Evolutionary conservation across 1,140 invertebrate genomes (phyloP), one percentile per base, ranked within the genome.

Genomic region (Dermatophagoides farinae): DNA sequence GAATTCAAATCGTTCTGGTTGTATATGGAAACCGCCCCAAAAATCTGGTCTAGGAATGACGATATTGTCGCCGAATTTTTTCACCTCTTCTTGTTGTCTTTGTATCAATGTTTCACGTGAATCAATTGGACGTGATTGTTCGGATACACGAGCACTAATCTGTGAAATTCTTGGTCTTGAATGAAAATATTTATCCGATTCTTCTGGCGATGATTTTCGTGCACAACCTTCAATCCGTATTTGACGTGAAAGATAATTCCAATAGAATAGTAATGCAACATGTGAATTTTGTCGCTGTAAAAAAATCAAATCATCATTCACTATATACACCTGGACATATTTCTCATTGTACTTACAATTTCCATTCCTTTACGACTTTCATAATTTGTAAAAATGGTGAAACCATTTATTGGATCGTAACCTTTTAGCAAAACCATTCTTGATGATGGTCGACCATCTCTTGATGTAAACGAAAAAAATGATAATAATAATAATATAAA

Each of bases 1-100:
- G 72, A 97, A 97, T 75, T 97, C 92, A 51, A 95, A 78, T 10
- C 74, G 69, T 60, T 77, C 74, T 39, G 92, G 92, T 54, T 79
- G 76, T 31, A 97, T 77, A n/a, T 82, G 74, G 68, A 83, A 96
- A 23, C 91, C 91, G 63, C 90, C 88, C 89, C 85, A 89, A 68
- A 75, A 77, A 46, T 76, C 70, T 31, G 86, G 86, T 71, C 82
- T 82, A 11, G 79, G 78, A 47, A 88, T 65, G 22, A 61, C 23
- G 18, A 62, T 61, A 52, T 76, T 76, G 64, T 80, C 77, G 57
- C 73, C 68, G 70, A 79, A 83, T 68, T 82, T 70, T 5, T 73
- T 69, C 53, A 67, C 54, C 37, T 72, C 50, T 51, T 70, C 66
- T 6, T 64, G 53, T 61, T 68, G 64, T 55, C 65, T 66, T 1